Conservation (phyloP, 2,888 invertebrate species). For the Phoronis australis region DNA sequence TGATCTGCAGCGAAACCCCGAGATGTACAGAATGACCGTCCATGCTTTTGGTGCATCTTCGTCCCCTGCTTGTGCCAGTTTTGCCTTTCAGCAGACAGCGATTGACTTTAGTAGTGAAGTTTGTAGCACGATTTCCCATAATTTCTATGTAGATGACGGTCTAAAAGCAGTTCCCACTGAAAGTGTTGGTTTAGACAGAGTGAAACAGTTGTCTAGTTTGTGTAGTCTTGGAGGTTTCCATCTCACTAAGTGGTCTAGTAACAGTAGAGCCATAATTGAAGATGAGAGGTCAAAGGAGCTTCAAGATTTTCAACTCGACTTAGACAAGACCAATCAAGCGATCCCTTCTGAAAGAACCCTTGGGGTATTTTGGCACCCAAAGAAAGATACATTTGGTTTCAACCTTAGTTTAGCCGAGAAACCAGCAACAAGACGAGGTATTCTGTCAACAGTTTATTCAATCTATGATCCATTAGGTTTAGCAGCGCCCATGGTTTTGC, state of each 20-base stretch:
- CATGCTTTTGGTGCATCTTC: constrained; percentile 8
- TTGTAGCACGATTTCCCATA: neutral
- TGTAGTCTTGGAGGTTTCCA: constrained; percentile 7
- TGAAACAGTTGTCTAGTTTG: no score
- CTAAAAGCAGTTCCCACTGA: constrained; percentile 1
- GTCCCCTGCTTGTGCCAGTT: constrained; percentile 3
- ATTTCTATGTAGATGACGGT: constrained; percentile 8
- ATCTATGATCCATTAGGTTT: constrained; percentile 13
- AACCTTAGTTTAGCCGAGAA: no score
- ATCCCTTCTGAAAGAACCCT: constrained; percentile 7
- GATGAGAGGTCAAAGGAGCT: constrained; percentile 5
- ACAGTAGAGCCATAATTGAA: constrained; percentile 2
- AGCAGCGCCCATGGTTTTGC: constrained; percentile 10
- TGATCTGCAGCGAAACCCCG: no score
- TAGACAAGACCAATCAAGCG: neutral
- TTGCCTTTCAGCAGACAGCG: constrained; percentile 3
- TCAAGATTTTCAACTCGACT: neutral
- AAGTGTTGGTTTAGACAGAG: neutral
- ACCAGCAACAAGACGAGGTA: no score
- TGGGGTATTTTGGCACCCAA: constrained; percentile 9
- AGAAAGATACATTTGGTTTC: no score
- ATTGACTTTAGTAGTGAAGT: neutral
- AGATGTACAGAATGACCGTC: constrained; percentile 2
- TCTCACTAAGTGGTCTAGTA: constrained; percentile 7
- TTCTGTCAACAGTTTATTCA: no score